Conservation (phyloP, 2,888 invertebrate genomes). For the Aphidoletes aphidimyza region DNA sequence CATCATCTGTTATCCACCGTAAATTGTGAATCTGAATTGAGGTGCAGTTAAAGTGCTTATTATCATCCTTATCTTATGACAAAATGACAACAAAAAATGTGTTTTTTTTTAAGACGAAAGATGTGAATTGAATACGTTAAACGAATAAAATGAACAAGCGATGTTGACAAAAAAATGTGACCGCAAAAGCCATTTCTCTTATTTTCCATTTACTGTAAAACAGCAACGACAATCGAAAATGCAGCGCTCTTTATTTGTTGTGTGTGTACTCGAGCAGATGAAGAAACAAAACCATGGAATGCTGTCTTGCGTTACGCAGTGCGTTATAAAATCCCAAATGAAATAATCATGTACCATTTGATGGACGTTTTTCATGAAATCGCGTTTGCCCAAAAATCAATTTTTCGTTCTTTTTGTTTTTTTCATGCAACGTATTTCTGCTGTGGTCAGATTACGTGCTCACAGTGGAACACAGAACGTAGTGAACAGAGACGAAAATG, state of each 20-base stretch:
- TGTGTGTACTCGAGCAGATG: not conserved
- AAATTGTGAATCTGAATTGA: not conserved
- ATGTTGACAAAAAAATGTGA: conserved; percentile 16
- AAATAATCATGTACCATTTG: conserved; percentile 51
- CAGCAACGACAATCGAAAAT: not conserved
- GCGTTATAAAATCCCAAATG: conserved; percentile 6
- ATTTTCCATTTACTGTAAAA: not conserved
- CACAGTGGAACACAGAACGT: no score
- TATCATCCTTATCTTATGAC: conserved; percentile 43
- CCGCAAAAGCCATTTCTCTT: conserved; percentile 29
- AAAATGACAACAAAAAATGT: conserved; percentile 17
- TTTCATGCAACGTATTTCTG: not conserved
- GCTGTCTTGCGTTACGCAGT: conserved; percentile 24
- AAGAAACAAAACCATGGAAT: not conserved
- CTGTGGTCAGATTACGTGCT: conserved; percentile 26
- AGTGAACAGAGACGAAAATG: not conserved
- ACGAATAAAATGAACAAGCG: not conserved
- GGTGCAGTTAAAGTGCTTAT: conserved; percentile 32
- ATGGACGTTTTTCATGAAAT: not conserved
- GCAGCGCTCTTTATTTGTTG: no score
- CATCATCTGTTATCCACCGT: not conserved
- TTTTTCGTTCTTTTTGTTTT: not conserved
- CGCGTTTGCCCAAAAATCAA: no score
- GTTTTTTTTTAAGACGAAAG: not conserved
- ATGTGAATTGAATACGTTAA: conserved; percentile 6